phyloP scores from a whole-genome alignment of 2,113 vertebrate species.

The Bos javanicus region DNA sequence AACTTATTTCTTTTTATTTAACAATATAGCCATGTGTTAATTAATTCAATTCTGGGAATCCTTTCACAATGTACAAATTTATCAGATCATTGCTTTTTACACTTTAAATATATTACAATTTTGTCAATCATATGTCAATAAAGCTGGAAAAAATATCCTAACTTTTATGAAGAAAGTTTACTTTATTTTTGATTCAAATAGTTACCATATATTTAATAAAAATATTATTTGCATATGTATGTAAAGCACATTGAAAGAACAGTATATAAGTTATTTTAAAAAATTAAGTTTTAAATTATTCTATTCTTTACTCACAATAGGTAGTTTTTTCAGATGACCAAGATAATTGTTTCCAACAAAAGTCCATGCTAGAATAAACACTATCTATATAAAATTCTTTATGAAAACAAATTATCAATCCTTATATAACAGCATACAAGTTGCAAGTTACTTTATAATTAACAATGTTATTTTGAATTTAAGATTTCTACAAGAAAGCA shows the following conservation, averaged over 20 bases:
- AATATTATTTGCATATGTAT: not conserved
- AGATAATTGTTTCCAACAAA: not conserved
- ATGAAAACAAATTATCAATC: not conserved
- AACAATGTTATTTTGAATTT: slow-evolving; percentile 2
- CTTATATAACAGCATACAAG: not conserved
- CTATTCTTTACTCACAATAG: not conserved
- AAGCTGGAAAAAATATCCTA: not conserved
- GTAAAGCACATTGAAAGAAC: not conserved
- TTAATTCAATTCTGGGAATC: not conserved
- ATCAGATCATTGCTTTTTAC: not conserved
- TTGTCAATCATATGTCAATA: not conserved
- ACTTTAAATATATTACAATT: not conserved
- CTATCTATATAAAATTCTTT: not conserved
- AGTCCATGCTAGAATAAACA: not conserved
- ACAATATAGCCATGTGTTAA: not conserved
- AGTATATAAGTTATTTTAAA: not conserved
- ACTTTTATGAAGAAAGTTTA: not conserved
- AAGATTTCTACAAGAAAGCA: slow-evolving; percentile 54
- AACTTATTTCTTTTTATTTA: not conserved
- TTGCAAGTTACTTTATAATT: not conserved
- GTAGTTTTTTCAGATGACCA: not conserved
- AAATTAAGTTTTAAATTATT: not conserved
- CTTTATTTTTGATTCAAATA: not conserved
- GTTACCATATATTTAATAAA: not conserved
- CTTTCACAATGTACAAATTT: not conserved